Base-by-base conservation (phyloP, 2,113 vertebrate species). In the Xenus cinereus region DNA sequence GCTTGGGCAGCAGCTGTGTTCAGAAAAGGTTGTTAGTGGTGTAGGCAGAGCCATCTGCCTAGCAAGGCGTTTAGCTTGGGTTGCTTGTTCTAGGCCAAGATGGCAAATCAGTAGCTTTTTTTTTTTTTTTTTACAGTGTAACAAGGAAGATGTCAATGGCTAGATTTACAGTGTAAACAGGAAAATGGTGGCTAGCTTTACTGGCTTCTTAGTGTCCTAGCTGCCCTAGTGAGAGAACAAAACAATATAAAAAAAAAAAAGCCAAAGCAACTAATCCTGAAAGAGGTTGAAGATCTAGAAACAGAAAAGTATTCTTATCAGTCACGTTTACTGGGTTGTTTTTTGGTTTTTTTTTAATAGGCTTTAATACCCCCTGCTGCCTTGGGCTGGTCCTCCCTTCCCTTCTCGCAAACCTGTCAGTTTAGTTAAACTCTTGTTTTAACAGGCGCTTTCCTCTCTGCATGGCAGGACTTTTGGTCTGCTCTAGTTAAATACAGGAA, bases 21-120 rank as follows among this genome's bases (percentile, higher is more conserved):
- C 90, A 69, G 89, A 33, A 74, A 69, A 93, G 90, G 73, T 89
- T 87, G 76, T 68, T 68, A 37, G 84, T 73, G 86, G 77, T 95
- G 92, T 93, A 82, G 95, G 94, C 92, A 95, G 95, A 92, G 53
- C 97, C 95, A 92, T 96, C 97, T 96, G 97, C 80, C 84, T 64
- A 73, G 86, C 39, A 53, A 95, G 85, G 68, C 88, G 27, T 80
- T 88, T 41, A 84, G 76, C 60, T 91, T 67, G 75, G 68, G 60
- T 59, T 96, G 88, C 92, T 66, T 89, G 64, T 95, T 92, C 66
- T 79, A 78, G 90, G 89, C 73, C 57, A n/a, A 53, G 66, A 79
- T 82, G 69, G 80, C 92, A 95, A 91, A 92, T 89, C 83, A 78
- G 48, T 64, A 54, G 79, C 50, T 93, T 94, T 23, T 74, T 62